Percentiles rank a stretch among this genome's conserved stretches.
Evolutionary conservation across 2,888 invertebrate species (phyloP).

Genomic region (Cantharis nigra): DNA sequence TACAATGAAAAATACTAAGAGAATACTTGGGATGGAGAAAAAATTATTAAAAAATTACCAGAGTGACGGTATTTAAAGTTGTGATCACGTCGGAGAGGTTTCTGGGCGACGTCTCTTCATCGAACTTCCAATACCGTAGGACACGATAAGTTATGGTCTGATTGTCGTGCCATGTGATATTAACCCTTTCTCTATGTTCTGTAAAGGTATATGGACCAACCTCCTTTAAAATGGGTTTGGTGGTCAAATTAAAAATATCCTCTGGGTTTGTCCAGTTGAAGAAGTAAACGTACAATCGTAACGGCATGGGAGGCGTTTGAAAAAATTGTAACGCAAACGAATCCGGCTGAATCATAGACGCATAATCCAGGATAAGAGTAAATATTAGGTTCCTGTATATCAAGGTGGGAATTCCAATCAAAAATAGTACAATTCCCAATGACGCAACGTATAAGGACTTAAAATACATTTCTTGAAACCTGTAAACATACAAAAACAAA

Average conservation of each 20-base stretch:
- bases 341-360: conserved; percentile 5
- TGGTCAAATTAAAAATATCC: conserved; percentile 59
- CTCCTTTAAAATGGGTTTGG: conserved; percentile 62
- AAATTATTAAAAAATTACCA: conserved; percentile 60
- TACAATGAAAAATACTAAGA: conserved; percentile 35
- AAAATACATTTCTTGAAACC: background rate
- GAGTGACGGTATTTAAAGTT: conserved; percentile 75
- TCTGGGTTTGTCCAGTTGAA: conserved; percentile 84
- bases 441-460: background rate
- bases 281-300: conserved; percentile 70
- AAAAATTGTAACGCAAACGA: conserved; percentile 65
- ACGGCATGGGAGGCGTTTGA: conserved; percentile 67
- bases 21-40: background rate
- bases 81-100: conserved; percentile 71
- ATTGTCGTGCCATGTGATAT: conserved; percentile 75
- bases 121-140: conserved; percentile 71
- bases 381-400: background rate
- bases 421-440: background rate
- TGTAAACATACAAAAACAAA: background rate
- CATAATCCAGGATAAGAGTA: background rate
- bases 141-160: conserved; percentile 74
- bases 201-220: conserved; percentile 69
- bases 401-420: background rate
- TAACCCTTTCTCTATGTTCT: conserved; percentile 71
- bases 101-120: conserved; percentile 68